These are phyloP conservation scores for Siniperca undulata DNA, from an alignment of 2,797 vertebrate genomes.

Conservation along the genomic window DNA sequence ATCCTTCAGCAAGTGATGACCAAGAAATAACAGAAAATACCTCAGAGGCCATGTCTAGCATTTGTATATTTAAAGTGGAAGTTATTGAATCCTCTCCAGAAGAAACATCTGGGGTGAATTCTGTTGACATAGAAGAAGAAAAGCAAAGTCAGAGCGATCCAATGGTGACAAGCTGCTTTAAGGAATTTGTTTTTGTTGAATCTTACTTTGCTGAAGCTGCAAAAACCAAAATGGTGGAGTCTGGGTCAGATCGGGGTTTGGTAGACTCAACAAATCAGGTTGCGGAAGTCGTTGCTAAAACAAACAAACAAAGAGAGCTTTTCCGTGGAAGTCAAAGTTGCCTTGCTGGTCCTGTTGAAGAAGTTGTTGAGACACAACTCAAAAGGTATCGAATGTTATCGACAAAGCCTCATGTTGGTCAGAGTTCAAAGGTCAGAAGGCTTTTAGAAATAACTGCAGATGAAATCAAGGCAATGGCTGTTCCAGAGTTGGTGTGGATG, in stretches of 20 bases:
- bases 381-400: not conserved
- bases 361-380: constrained; percentile 21
- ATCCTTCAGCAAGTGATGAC: not conserved
- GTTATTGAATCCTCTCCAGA: constrained; percentile 5
- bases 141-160: not conserved
- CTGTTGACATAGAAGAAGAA: not conserved
- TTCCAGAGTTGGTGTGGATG: constrained; percentile 36
- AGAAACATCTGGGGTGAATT: constrained; percentile 23
- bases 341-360: constrained; percentile 6
- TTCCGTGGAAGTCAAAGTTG: constrained; percentile 4
- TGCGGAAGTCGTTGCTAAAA: not conserved
- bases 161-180: not conserved
- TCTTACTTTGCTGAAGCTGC: constrained; percentile 44
- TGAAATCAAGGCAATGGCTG: constrained; percentile 26
- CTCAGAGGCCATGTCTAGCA: not conserved
- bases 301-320: not conserved
- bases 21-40: not conserved
- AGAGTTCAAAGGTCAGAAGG: constrained; percentile 28
- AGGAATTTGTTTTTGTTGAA: constrained; percentile 38
- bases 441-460: constrained; percentile 31
- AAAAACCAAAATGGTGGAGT: not conserved
- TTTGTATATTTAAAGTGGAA: not conserved
- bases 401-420: not conserved
- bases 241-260: not conserved
- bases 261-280: not conserved